Percentiles rank a stretch among this genome's conserved stretches.
Evolutionary conservation across 1,140 invertebrate species (phyloP).

Genomic region (Pseudomyrmex concolor): DNA sequence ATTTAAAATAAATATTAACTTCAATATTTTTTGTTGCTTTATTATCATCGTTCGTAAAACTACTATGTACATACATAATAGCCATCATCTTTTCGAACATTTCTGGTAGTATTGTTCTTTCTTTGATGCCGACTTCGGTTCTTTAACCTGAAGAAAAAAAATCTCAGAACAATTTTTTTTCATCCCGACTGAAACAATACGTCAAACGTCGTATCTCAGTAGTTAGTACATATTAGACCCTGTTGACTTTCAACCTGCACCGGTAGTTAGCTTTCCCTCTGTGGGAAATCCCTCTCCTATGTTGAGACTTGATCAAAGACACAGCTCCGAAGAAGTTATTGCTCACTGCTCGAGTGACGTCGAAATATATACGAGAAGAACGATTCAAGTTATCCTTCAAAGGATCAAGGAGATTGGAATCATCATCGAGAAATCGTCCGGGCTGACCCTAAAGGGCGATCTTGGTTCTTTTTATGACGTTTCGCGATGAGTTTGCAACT

Average conservation of each 20-base stretch:
- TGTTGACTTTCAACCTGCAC: neutral
- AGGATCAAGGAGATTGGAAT: neutral
- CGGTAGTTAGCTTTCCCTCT: slow-evolving; percentile 1
- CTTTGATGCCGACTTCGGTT: slow-evolving; percentile 11
- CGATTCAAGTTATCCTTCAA: slow-evolving; percentile 13
- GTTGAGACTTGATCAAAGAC: slow-evolving; percentile 35
- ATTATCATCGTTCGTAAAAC: neutral
- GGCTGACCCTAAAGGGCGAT: slow-evolving; percentile 10
- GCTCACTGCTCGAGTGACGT: slow-evolving; percentile 31
- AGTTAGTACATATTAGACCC: neutral
- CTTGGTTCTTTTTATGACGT: slow-evolving; percentile 27
- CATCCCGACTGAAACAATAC: neutral
- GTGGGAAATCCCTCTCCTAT: neutral
- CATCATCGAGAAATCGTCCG: slow-evolving; percentile 18
- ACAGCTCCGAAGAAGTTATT: slow-evolving; percentile 53
- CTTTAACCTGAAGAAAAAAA: slow-evolving; percentile 11
- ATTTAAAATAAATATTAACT: too few relatives aligned
- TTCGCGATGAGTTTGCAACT: slow-evolving; percentile 27
- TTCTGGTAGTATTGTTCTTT: neutral
- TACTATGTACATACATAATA: slow-evolving; percentile 48
- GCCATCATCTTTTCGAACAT: neutral
- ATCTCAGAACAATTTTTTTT: slow-evolving; percentile 1
- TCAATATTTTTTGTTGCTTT: neutral
- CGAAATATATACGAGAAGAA: neutral
- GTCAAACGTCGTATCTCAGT: neutral